These are phyloP conservation scores for Hirundo rustica DNA, from an alignment of 2,797 vertebrate genomes.

Conservation along the genomic window DNA sequence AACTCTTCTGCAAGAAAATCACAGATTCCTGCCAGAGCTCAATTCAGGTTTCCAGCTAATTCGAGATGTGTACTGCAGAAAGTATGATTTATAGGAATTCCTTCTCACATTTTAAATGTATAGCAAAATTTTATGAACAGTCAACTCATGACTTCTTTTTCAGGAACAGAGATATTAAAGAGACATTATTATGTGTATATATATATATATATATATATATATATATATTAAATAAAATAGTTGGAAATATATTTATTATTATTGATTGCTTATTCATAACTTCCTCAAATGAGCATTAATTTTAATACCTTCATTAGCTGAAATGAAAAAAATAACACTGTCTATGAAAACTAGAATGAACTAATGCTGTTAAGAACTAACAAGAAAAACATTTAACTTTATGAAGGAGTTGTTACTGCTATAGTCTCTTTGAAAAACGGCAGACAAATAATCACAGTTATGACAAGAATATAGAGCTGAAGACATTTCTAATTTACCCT, in stretches of 20 bases:
- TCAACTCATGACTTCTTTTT: not conserved
- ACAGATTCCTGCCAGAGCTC: not conserved
- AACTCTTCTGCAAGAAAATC: slow-evolving; percentile 12
- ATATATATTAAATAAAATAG: too few species aligned
- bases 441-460: not conserved
- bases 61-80: not conserved
- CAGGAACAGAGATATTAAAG: not conserved
- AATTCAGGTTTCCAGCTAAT: slow-evolving; percentile 13
- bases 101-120: not conserved
- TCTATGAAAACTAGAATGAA: not conserved
- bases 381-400: not conserved
- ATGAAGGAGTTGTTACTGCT: not conserved
- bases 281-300: not conserved
- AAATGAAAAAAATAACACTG: not conserved
- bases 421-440: not conserved
- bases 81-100: slow-evolving; percentile 9
- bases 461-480: not conserved
- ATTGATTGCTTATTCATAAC: not conserved
- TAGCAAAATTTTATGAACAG: not conserved
- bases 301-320: not conserved
- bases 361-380: not conserved
- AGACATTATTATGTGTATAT: not conserved
- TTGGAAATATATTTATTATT: not conserved
- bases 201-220: too few species aligned
- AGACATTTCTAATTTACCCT: not conserved